phyloP scores from a whole-genome alignment of 2,113 vertebrate species.

The Mus musculus region DNA sequence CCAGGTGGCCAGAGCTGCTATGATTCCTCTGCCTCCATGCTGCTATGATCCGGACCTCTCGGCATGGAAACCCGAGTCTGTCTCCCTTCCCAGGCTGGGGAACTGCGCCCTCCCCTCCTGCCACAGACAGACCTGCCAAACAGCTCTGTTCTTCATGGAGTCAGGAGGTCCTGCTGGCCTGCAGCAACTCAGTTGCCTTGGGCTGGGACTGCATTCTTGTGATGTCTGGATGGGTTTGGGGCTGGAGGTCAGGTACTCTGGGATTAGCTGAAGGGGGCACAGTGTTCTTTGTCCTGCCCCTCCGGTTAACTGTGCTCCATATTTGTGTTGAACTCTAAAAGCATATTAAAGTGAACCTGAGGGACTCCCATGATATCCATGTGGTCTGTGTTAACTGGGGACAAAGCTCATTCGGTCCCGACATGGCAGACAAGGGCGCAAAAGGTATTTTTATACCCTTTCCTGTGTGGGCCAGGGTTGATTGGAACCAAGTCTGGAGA shows the following conservation, averaged over 20 bases:
- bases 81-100: background rate
- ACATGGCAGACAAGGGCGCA: background rate
- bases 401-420: background rate
- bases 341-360: conserved; percentile 78
- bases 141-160: background rate
- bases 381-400: conserved; percentile 12
- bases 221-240: background rate
- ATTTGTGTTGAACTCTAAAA: conserved; percentile 76
- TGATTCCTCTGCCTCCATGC: background rate
- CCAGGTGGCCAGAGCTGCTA: background rate
- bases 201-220: background rate
- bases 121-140: background rate
- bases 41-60: background rate
- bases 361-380: conserved; percentile 42
- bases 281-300: background rate
- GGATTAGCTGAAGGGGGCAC: conserved; percentile 30
- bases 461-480: background rate
- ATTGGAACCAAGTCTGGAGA: too few species aligned
- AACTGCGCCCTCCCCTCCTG: background rate
- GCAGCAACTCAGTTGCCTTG: background rate
- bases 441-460: background rate
- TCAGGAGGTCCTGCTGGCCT: background rate
- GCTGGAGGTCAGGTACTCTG: background rate
- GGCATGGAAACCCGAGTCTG: background rate
- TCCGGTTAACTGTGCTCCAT: conserved; percentile 70